Base-by-base conservation (phyloP, 2,797 vertebrate species). In the Sylvilagus floridanus region DNA sequence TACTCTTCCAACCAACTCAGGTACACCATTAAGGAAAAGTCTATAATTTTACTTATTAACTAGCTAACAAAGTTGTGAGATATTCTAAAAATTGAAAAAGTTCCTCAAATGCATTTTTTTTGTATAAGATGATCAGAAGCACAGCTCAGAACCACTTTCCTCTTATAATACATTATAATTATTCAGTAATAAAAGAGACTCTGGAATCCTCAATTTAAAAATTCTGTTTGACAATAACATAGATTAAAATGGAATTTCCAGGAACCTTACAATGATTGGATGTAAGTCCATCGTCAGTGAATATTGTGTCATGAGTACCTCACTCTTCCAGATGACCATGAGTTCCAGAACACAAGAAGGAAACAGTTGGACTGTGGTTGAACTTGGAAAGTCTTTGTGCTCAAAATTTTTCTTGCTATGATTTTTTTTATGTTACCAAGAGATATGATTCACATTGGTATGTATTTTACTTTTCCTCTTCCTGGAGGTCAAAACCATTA, bases 401-500 rank as follows among this genome's bases (percentile, higher is more conserved):
- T 68, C 50, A 92, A 79, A 88, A 22, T 8, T 81, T 52, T 78
- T 28, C 32, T 71, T 81, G 19, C 14, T 17, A 8, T 30, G 21
- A 57, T 72, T 54, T 90, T 32, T 69, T 84, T 47, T 47, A 42
- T 8, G 30, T 50, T 92, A 88, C 47, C 60, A 93, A 77, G 84
- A 79, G 21, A 32, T 83, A 22, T 71, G 35, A 88, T 68, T 95
- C 75, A 92, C 65, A 85, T 12, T 71, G 13, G 3, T 32, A 73
- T 42, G 30, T 8, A 76, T 87, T 42, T 26, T 32, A 50, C 0
- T 14, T 91, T 90, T 88, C 66, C 42, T 52, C 65, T 86, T 93
- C 22, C n/a, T 92, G 62, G 47, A 82, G 21, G 88, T 84, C 62
- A 90, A 89, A 66, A 83, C 19, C 68, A 63, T 79, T 84, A 79